These are phyloP conservation scores for Tetragonula carbonaria DNA, from an alignment of 2,888 invertebrate genomes.

Conservation along the genomic window DNA sequence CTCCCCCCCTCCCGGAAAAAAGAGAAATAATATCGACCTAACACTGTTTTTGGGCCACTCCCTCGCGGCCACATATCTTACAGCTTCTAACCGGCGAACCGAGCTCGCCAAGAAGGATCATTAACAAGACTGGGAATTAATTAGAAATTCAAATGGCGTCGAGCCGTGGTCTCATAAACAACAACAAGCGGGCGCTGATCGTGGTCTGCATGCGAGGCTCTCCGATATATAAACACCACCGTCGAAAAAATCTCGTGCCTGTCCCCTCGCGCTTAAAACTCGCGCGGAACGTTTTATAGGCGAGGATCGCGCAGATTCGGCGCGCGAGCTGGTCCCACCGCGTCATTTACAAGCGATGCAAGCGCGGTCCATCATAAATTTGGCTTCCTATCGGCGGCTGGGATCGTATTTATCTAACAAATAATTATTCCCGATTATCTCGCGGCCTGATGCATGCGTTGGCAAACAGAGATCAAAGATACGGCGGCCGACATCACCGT, in stretches of 20 bases:
- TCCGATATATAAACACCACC: constrained; percentile 2
- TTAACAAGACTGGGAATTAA: constrained; percentile 47
- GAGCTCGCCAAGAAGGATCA: constrained; percentile 11
- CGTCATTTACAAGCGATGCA: constrained; percentile 76
- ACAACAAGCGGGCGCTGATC: constrained; percentile 29
- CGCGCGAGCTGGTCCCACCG: constrained; percentile 37
- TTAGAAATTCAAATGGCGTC: constrained; percentile 55
- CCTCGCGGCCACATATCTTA: not conserved
- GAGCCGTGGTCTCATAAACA: constrained; percentile 35
- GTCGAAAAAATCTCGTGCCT: constrained; percentile 17
- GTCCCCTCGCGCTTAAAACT: not conserved
- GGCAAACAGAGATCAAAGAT: constrained; percentile 81
- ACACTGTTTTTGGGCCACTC: not conserved
- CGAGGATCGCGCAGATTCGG: constrained; percentile 38
- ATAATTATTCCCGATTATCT: constrained; percentile 83
- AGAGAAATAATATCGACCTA: not conserved
- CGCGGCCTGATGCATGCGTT: constrained; percentile 76
- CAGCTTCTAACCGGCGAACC: not conserved
- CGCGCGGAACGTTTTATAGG: constrained; percentile 29
- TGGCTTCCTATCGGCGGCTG: constrained; percentile 75
- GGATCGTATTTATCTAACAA: constrained; percentile 82
- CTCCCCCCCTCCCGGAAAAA: not conserved
- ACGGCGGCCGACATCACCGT: constrained; percentile 75
- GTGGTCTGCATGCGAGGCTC: not conserved
- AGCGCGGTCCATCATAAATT: constrained; percentile 77